Evolutionary conservation across 2,113 vertebrate genomes (phyloP), one percentile per base, ranked within the genome.

Genomic region (Tiliqua scincoides): DNA sequence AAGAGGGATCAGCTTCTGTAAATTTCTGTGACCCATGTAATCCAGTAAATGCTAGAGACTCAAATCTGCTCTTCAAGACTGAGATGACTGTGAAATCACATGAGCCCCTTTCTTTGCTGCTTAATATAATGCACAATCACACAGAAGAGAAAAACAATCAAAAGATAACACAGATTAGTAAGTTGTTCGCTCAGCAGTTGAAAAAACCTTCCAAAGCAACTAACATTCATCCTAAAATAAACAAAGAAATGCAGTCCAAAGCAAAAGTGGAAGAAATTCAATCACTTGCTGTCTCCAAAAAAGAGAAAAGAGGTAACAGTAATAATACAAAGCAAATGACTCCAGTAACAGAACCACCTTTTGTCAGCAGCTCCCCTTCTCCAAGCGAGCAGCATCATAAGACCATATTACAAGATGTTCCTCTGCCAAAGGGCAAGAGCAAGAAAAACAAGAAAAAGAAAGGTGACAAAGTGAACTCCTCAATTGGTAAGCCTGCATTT

Each of bases 401-500:
- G 93, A 91, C 93, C 68, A 94, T 90, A 87, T 95, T 92, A 62
- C 96, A 97, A 0, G 98, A 97, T 79, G 98, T 98, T 52, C 98
- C 98, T 0, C 97, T 97, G 94, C 97, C 97, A 37, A 97, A 97
- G 94, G 94, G 95, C 93, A 97, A 95, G 93, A 96, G 86, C 93
- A 97, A 98, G 97, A 99, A 98, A 92, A 98, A 94, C 91, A 99
- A 98, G 95, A 99, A 99, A 97, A 99, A 99, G 95, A 99, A 99
- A 91, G 96, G 96, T 1, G 99, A 99, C 84, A 97, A 98, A 95
- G 95, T 95, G 88, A 97, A 96, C 95, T 98, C 90, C 85, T 99
- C 99, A 1, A 98, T 99, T 93, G 99, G 99, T 99, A 90, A 91
- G 95, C 86, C 15, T 71, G 0, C 74, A 73, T 77, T 65, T 78